Evolutionary conservation across 2,888 invertebrate genomes (phyloP).

Genomic region (Zhuqinia jingwanae): DNA sequence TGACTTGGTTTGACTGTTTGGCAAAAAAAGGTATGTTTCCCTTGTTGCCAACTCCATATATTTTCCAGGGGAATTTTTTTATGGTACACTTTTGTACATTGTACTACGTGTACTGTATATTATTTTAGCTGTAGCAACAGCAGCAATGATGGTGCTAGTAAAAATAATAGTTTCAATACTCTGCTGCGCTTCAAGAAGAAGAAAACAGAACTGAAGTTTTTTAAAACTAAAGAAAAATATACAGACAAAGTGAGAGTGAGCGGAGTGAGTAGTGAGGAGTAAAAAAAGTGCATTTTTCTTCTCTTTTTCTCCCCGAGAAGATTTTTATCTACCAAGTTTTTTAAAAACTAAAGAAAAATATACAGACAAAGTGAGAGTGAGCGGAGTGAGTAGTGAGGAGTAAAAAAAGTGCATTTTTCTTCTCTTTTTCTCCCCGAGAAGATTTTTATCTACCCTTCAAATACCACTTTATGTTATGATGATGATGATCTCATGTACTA

Average conservation of each 20-base stretch:
- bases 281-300: slow-evolving; percentile 57
- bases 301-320: too few relatives aligned
- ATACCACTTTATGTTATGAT: slow-evolving; percentile 64
- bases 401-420: slow-evolving; percentile 57
- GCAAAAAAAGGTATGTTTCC: slow-evolving; percentile 44
- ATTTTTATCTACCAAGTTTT: slow-evolving; percentile 67
- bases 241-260: not conserved
- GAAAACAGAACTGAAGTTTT: not conserved
- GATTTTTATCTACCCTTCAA: slow-evolving; percentile 68
- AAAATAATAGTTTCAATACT: slow-evolving; percentile 42
- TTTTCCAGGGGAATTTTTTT: slow-evolving; percentile 23
- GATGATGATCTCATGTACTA: slow-evolving; percentile 53
- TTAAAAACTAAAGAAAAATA: too few relatives aligned
- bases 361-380: not conserved
- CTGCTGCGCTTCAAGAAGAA: not conserved
- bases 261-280: slow-evolving; percentile 1
- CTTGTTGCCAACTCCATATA: slow-evolving; percentile 53
- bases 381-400: not conserved
- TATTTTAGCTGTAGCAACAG: not conserved
- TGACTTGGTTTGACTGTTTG: slow-evolving; percentile 59
- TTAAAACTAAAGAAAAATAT: not conserved
- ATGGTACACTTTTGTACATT: slow-evolving; percentile 2
- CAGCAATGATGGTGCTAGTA: not conserved
- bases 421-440: slow-evolving; percentile 36
- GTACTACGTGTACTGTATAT: slow-evolving; percentile 30